phyloP scores from a whole-genome alignment of 1,140 invertebrate genomes.

The Hirudo medicinalis region DNA sequence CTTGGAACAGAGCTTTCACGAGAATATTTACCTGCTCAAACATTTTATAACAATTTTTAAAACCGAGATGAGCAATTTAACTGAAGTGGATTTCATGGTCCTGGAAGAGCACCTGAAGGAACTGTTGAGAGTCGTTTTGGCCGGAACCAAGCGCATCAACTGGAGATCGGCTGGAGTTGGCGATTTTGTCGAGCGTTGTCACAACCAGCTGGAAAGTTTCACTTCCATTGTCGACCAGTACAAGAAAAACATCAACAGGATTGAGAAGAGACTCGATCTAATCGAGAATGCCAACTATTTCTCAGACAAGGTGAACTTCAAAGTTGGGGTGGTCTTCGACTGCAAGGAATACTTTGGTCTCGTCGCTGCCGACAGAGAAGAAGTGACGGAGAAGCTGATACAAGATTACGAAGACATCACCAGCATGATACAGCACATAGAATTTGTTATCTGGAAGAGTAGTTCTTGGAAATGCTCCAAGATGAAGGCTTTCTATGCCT shows the following conservation, averaged over 20 bases:
- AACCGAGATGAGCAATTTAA: constrained; percentile 9
- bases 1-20: constrained; percentile 42
- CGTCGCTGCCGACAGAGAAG: constrained; percentile 47
- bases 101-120: constrained; percentile 50
- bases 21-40: background rate
- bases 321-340: constrained; percentile 31
- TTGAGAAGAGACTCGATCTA: constrained; percentile 40
- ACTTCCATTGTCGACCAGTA: background rate
- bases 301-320: constrained; percentile 29
- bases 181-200: constrained; percentile 54
- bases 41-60: background rate
- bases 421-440: constrained; percentile 64
- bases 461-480: constrained; percentile 40
- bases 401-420: constrained; percentile 58
- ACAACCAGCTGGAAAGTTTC: constrained; percentile 30
- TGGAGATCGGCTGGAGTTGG: constrained; percentile 68
- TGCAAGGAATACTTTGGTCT: constrained; percentile 53
- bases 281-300: constrained; percentile 39
- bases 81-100: constrained; percentile 11
- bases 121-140: constrained; percentile 60
- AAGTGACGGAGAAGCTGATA: constrained; percentile 43
- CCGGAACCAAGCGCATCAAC: constrained; percentile 61
- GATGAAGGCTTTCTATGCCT: constrained; percentile 40
- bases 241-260: constrained; percentile 51
- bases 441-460: constrained; percentile 47